These are phyloP conservation scores for Leucophenga maculata DNA, from an alignment of 2,888 invertebrate species.

Conservation along the genomic window DNA sequence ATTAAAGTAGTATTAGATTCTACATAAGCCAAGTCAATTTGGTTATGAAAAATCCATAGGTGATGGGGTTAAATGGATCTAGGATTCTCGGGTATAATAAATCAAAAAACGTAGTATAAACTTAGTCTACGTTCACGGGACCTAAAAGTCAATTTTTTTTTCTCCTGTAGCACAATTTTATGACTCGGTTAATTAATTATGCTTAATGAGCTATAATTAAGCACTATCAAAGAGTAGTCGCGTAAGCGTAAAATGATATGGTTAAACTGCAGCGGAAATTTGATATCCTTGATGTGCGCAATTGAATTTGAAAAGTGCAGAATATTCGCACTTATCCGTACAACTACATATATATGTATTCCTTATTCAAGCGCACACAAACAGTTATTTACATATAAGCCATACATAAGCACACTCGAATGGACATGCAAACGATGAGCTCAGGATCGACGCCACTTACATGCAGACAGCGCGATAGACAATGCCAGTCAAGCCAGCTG, in stretches of 20 bases:
- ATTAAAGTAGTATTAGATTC: no score
- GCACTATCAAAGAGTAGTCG: slow-evolving; percentile 6
- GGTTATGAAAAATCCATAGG: no score
- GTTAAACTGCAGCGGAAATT: slow-evolving; percentile 3
- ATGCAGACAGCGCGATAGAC: neutral
- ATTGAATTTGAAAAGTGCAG: neutral
- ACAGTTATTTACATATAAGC: no score
- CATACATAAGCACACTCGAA: no score
- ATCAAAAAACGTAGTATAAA: no score
- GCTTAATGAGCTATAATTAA: neutral
- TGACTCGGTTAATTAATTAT: neutral
- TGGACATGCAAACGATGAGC: slow-evolving; percentile 4
- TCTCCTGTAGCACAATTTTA: neutral
- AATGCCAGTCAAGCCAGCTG: slow-evolving; percentile 20
- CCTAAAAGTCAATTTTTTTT: no score
- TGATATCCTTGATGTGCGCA: slow-evolving; percentile 16
- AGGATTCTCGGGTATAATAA: no score
- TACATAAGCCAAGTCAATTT: no score
- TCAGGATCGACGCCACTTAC: neutral
- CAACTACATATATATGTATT: no score
- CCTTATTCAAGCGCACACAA: no score
- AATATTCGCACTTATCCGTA: neutral
- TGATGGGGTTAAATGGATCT: no score
- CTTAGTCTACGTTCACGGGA: no score
- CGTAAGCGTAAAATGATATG: neutral